Base-by-base conservation (phyloP, 2,888 invertebrate genomes). In the Mystacides longicornis region DNA sequence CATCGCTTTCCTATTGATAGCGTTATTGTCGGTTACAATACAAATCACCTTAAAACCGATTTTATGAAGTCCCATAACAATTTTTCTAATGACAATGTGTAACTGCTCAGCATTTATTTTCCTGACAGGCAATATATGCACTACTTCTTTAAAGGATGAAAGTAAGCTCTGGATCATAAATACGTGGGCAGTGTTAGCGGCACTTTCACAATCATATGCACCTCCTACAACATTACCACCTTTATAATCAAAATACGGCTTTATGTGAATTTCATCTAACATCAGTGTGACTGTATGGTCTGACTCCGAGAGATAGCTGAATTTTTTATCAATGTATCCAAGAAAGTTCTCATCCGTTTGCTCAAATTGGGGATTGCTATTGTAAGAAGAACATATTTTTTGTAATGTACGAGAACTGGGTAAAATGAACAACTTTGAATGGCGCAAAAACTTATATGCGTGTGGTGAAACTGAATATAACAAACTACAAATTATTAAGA, bases 141-240 rank as follows among this genome's bases (percentile, higher is more conserved):
- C n/a, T n/a, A n/a, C n/a, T n/a, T n/a, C n/a, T n/a, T n/a, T n/a
- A n/a, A n/a, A n/a, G n/a, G n/a, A n/a, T n/a, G n/a, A n/a, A n/a
- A n/a, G n/a, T n/a, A n/a, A n/a, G n/a, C 31, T 31, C 14, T 31
- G 31, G 7, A 31, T 31, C 31, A 31, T 31, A 31, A 31, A 31
- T 9, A 31, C 31, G 14, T 31, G 31, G 7, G 31, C 50, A n/a
- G 64, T 62, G 19, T 42, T 37, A 23, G 60, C 58, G 14, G 31
- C 31, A 31, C 31, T 31, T 31, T 31, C 31, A 31, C 31, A 31
- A 31, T 31, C 31, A 31, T 31, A 31, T 31, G 31, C 31, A 31
- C 31, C 31, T 14, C 31, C 31, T 31, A 31, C 31, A 31, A 31
- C 31, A 31, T 31, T 31, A 31, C 7, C 31, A 31, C 31, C 31